These are phyloP conservation scores for Sycophila sp. DNA, from an alignment of 1,140 invertebrate genomes.

Conservation along the genomic window DNA sequence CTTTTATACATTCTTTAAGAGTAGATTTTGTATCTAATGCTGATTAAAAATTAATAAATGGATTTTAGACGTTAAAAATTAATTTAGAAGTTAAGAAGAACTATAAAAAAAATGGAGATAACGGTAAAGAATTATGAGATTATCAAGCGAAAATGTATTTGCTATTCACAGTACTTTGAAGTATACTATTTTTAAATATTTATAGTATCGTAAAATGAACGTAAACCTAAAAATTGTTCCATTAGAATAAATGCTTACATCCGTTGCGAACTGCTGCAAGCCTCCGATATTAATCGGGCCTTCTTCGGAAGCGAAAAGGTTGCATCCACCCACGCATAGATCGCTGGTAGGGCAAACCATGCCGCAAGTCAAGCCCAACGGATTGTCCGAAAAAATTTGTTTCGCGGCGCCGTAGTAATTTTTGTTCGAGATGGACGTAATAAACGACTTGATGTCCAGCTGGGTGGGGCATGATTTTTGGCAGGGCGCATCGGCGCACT, in stretches of 20 bases:
- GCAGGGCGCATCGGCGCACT: conserved; percentile 98
- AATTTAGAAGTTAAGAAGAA: too few relatives aligned
- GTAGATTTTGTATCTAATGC: too few relatives aligned
- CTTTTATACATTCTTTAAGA: too few relatives aligned
- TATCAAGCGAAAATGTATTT: too few relatives aligned
- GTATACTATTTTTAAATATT: too few relatives aligned
- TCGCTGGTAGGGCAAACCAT: conserved; percentile 99
- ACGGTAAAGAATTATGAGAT: too few relatives aligned
- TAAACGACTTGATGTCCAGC: conserved; percentile 96
- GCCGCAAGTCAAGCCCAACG: conserved; percentile 94
- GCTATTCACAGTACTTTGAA: too few relatives aligned
- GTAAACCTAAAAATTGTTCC: too few relatives aligned
- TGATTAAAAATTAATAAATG: too few relatives aligned
- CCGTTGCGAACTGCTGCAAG: conserved; percentile 96
- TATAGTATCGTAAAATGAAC: too few relatives aligned
- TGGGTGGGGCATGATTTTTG: conserved; percentile 99
- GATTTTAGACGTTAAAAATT: too few relatives aligned
- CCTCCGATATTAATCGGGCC: conserved; percentile 99
- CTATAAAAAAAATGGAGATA: too few relatives aligned
- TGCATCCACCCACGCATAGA: conserved; percentile 97
- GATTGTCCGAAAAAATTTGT: conserved; percentile 96
- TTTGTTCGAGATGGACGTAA: conserved; percentile 96
- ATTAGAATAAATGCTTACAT: conserved; percentile 73
- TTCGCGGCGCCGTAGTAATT: conserved; percentile 99
- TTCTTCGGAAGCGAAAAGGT: conserved; percentile 93